A percentile compares a stretch with the other conserved stretches of the same genome.
phyloP scores from a whole-genome alignment of 2,113 vertebrate species.

The Oryzias javanicus region DNA sequence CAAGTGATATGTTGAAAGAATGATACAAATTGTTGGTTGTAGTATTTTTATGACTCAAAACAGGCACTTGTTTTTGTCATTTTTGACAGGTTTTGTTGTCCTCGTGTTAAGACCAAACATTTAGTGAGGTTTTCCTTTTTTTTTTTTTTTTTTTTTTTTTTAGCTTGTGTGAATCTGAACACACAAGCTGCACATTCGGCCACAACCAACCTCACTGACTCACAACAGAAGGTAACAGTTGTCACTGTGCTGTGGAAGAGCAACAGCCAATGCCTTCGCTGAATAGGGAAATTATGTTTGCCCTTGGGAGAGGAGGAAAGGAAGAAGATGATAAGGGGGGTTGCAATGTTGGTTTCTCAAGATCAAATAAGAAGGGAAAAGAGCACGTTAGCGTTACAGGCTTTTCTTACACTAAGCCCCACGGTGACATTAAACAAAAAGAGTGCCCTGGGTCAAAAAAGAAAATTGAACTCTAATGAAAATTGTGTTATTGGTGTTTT shows the following conservation, averaged over 20 bases:
- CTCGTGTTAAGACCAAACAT: no score
- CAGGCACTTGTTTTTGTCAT: no score
- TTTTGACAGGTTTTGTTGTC: no score
- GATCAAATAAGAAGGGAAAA: slow-evolving; percentile 57
- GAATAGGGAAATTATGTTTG: slow-evolving; percentile 56
- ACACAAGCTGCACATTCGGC: slow-evolving; percentile 50
- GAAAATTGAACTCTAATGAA: no score
- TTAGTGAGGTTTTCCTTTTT: no score
- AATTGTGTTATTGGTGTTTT: no score
- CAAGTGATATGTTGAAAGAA: no score
- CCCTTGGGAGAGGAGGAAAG: slow-evolving; percentile 26
- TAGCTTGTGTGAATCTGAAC: slow-evolving; percentile 13
- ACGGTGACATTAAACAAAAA: slow-evolving; percentile 4
- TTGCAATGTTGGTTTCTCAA: slow-evolving; percentile 28
- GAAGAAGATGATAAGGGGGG: background rate
- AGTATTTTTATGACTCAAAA: no score
- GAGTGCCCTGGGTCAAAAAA: no score
- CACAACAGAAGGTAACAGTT: slow-evolving; percentile 66
- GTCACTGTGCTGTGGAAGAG: slow-evolving; percentile 45
- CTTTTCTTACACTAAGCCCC: slow-evolving; percentile 6
- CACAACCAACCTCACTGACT: slow-evolving; percentile 53
- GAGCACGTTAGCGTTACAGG: slow-evolving; percentile 36
- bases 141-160: no score
- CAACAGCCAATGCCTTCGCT: slow-evolving; percentile 45
- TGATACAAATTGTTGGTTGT: no score